A percentile compares a stretch with the other conserved stretches of the same genome.
Conservation (phyloP, 2,113 vertebrate genomes). For the Arothron firmamentum region DNA sequence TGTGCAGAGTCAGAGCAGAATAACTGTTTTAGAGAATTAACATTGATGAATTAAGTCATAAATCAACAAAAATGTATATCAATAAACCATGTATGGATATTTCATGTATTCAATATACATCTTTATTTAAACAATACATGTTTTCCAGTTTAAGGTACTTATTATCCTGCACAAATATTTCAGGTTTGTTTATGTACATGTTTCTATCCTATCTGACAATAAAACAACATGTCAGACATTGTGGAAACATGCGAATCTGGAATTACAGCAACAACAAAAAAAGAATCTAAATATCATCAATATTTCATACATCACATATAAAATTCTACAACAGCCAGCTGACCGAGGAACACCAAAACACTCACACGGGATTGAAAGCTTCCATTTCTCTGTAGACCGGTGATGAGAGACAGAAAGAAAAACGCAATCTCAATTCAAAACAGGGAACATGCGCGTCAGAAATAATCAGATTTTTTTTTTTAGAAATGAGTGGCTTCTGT, state of each 20-base stretch:
- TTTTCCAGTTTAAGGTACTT: slow-evolving; percentile 7
- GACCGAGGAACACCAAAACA: slow-evolving; percentile 46
- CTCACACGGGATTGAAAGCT: slow-evolving; percentile 26
- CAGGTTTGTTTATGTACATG: slow-evolving; percentile 29
- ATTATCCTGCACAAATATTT: slow-evolving; percentile 12
- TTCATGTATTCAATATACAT: slow-evolving; percentile 39
- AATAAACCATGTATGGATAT: neutral
- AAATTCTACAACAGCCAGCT: slow-evolving; percentile 38
- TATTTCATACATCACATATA: slow-evolving; percentile 56
- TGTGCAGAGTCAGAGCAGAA: too few species aligned
- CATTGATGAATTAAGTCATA: too few species aligned
- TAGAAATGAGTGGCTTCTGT: neutral
- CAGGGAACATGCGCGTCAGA: too few species aligned
- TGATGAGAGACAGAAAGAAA: neutral
- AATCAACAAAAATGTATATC: neutral
- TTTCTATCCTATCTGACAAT: slow-evolving; percentile 8
- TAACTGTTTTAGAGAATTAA: too few species aligned
- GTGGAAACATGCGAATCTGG: slow-evolving; percentile 48
- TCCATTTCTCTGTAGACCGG: neutral
- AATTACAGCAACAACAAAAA: slow-evolving; percentile 22
- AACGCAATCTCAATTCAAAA: too few species aligned
- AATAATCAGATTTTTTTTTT: neutral
- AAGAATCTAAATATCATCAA: slow-evolving; percentile 32
- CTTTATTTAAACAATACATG: slow-evolving; percentile 53
- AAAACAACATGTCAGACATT: neutral